Percentiles rank a stretch among this genome's conserved stretches.
Evolutionary conservation across 2,888 invertebrate genomes (phyloP).

Genomic region (Tortricodes alternella): DNA sequence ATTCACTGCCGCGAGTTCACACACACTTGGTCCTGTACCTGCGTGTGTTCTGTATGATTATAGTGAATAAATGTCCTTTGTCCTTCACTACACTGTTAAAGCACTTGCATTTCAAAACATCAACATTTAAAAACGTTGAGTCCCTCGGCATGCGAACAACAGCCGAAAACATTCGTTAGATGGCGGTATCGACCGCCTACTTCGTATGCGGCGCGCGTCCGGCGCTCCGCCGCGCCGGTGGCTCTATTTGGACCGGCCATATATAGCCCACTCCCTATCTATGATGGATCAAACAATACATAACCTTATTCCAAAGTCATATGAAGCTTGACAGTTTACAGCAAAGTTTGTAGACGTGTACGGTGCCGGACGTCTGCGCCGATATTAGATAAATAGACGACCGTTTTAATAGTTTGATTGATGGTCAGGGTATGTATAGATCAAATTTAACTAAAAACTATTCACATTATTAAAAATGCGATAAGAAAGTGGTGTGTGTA

Average conservation of each 20-base stretch:
- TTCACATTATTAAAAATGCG: too few relatives aligned
- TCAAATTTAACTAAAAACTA: background rate
- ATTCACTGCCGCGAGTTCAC: too few relatives aligned
- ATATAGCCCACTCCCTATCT: too few relatives aligned
- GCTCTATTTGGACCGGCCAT: conserved; percentile 26
- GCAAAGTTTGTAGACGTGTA: too few relatives aligned
- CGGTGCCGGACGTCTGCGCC: conserved; percentile 30
- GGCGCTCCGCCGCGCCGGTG: conserved; percentile 21
- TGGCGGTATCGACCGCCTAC: conserved; percentile 40
- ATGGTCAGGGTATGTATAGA: conserved; percentile 1
- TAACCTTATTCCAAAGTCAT: too few relatives aligned
- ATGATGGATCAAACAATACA: too few relatives aligned
- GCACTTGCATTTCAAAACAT: background rate
- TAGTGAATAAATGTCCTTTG: too few relatives aligned
- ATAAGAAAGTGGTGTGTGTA: too few relatives aligned
- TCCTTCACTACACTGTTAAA: too few relatives aligned
- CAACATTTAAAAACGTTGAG: conserved; percentile 18
- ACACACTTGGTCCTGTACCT: too few relatives aligned
- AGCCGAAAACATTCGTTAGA: conserved; percentile 31
- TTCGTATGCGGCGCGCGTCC: conserved; percentile 40
- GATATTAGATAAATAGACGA: background rate
- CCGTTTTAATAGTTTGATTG: conserved; percentile 22
- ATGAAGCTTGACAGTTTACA: too few relatives aligned
- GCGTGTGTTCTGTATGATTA: too few relatives aligned
- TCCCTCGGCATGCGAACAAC: conserved; percentile 20